Conservation (phyloP, 1,140 invertebrate genomes). For the Drosophila parabipectinata region DNA sequence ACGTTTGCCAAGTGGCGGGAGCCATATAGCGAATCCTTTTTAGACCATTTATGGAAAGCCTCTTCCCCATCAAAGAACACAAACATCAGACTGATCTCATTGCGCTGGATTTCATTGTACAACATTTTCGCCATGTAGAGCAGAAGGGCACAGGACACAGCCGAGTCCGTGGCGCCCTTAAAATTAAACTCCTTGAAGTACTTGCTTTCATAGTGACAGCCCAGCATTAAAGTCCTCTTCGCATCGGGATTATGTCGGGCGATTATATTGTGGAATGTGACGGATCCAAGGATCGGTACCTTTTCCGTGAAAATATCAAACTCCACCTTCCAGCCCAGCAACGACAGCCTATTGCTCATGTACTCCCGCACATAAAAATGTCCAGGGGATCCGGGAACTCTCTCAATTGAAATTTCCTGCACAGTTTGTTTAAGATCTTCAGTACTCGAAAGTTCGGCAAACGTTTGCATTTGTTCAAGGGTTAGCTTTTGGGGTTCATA, state of each 20-base stretch:
- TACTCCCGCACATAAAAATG: slow-evolving; percentile 89
- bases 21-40: slow-evolving; percentile 98
- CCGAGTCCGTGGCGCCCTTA: slow-evolving; percentile 38
- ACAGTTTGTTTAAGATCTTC: slow-evolving; percentile 87
- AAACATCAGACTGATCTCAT: slow-evolving; percentile 93
- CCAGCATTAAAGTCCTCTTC: slow-evolving; percentile 90
- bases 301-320: slow-evolving; percentile 89
- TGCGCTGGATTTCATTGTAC: slow-evolving; percentile 85
- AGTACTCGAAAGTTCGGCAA: slow-evolving; percentile 78
- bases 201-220: slow-evolving; percentile 98
- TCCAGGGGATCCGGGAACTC: slow-evolving; percentile 88
- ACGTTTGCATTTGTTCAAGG: not conserved
- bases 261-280: slow-evolving; percentile 93
- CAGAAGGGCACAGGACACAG: slow-evolving; percentile 96
- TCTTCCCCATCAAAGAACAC: slow-evolving; percentile 99
- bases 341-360: slow-evolving; percentile 85
- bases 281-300: slow-evolving; percentile 89
- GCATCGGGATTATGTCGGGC: slow-evolving; percentile 92
- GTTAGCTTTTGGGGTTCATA: slow-evolving; percentile 3
- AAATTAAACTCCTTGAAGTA: slow-evolving; percentile 90
- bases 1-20: slow-evolving; percentile 93
- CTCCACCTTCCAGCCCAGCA: slow-evolving; percentile 90
- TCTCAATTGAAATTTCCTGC: slow-evolving; percentile 88
- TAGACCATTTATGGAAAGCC: slow-evolving; percentile 88
- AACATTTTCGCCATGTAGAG: slow-evolving; percentile 93